Evolutionary conservation across 2,113 vertebrate species (phyloP), one percentile per base, ranked within the genome.

Genomic region (Morone chrysops): DNA sequence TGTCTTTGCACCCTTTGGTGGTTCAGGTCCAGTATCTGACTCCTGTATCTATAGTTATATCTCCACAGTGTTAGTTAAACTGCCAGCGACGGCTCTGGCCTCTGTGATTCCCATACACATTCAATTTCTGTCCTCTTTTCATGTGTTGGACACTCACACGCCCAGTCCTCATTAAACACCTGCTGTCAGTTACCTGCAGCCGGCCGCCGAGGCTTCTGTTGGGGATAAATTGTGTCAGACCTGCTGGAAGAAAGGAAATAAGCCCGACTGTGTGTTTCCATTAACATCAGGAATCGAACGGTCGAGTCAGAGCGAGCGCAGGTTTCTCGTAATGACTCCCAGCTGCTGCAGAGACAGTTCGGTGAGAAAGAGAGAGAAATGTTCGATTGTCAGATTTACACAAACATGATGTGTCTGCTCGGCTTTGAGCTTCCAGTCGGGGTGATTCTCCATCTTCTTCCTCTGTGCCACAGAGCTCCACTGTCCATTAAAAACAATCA

Each of bases 81-180:
- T 41, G 45, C 12, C 18, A 14, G 12, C 31, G 31, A 31, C 3
- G 31, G 31, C 31, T 4, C 31, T 31, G 31, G 31, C 31, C 31
- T 4, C 31, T 31, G 31, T 31, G 31, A 31, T 31, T 31, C 31
- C 31, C 31, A 31, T 4, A 51, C 66, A 56, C 31, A 17, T 40
- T 36, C 61, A 59, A 8, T 50, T 47, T 73, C 7, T 59, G 61
- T 5, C 51, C 18, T 62, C 38, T 75, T 53, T 36, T 47, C 47
- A 41, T 66, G 59, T 80, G 60, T 57, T 25, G 20, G 47, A 20
- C 65, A 17, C 48, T 4, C 31, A 20, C 41, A 81, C 40, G 45
- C 59, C 65, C 71, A 12, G 6, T 38, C 11, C 79, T 81, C 63
- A 78, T 81, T 78, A 81, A 54, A 72, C 74, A 22, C 59, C 57